Evolutionary conservation across 2,888 invertebrate species (phyloP).

Genomic region (Stegana nigrithorax): DNA sequence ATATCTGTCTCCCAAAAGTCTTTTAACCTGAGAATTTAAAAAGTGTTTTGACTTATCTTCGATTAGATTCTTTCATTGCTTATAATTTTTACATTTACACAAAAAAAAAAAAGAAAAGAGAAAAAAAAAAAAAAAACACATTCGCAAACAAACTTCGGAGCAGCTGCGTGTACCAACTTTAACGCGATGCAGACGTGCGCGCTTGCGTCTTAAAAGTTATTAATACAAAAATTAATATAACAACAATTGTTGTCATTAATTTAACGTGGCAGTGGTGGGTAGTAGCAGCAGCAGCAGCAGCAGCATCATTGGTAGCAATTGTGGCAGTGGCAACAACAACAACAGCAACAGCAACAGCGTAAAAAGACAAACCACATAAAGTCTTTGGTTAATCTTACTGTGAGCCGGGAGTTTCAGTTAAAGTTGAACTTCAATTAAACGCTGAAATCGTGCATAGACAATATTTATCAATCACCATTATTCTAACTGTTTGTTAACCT

Average conservation of each 20-base stretch:
- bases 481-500: conserved; percentile 50
- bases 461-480: conserved; percentile 61
- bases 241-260: conserved; percentile 15
- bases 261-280: conserved; percentile 1
- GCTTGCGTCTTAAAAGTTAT: neutral
- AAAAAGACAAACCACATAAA: no score
- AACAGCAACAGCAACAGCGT: neutral
- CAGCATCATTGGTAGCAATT: neutral
- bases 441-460: conserved; percentile 53
- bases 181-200: neutral
- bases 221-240: conserved; percentile 12
- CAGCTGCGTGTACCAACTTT: no score
- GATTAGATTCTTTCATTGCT: no score
- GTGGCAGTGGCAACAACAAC: neutral
- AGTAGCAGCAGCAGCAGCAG: neutral
- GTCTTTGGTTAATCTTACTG: neutral
- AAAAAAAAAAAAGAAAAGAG: no score
- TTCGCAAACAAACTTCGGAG: no score
- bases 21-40: no score
- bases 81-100: no score
- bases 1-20: no score
- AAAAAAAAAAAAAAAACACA: no score
- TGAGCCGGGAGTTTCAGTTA: conserved; percentile 38
- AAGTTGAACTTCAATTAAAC: conserved; percentile 51
- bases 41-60: no score